A percentile compares a stretch with the other conserved stretches of the same genome.
Evolutionary conservation across 2,888 invertebrate genomes (phyloP).

Genomic region (Conomelus anceps): DNA sequence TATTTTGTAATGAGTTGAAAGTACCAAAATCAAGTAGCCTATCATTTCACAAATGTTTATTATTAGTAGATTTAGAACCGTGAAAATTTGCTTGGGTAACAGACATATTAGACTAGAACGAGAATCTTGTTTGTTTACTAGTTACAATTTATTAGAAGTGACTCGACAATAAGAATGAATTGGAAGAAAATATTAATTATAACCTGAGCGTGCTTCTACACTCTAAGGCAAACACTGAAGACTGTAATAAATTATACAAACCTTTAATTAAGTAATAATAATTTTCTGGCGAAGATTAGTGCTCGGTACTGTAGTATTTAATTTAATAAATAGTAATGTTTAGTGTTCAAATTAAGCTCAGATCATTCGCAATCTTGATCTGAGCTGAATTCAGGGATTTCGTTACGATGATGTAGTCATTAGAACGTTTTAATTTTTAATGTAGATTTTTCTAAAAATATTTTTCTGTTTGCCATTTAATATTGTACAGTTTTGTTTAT

Average conservation of each 20-base stretch:
- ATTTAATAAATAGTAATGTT: not conserved
- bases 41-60: too few relatives aligned
- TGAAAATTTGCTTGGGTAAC: too few relatives aligned
- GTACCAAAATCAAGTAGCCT: too few relatives aligned
- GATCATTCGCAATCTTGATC: constrained; percentile 22
- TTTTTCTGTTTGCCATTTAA: not conserved
- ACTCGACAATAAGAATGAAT: not conserved
- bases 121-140: not conserved
- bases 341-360: constrained; percentile 15
- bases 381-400: constrained; percentile 22
- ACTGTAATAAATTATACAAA: constrained; percentile 9
- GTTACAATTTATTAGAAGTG: not conserved
- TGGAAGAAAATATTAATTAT: not conserved
- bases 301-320: not conserved
- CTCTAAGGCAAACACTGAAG: not conserved
- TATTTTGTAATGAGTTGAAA: too few relatives aligned
- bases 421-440: constrained; percentile 15
- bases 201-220: not conserved
- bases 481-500: constrained; percentile 3
- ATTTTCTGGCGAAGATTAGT: constrained; percentile 1
- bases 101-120: too few relatives aligned
- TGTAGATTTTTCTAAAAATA: constrained; percentile 9
- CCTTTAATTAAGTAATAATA: not conserved
- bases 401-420: constrained; percentile 21
- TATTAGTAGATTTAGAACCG: too few relatives aligned